Evolutionary conservation across 2,113 vertebrate genomes (phyloP), one percentile per base, ranked within the genome.

Genomic region (Gadus macrocephalus): DNA sequence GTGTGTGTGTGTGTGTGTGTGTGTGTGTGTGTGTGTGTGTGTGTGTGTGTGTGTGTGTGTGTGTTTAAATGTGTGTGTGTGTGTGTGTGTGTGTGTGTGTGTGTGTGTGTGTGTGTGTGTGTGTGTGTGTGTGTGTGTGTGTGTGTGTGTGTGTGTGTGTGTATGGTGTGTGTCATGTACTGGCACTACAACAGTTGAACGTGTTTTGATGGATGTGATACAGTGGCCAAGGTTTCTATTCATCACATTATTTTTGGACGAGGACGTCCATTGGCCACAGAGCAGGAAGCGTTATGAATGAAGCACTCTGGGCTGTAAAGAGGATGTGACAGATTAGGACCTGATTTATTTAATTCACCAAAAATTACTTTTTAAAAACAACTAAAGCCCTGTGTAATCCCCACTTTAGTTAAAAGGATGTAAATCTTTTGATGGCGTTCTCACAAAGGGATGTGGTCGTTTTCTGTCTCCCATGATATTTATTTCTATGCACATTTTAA

Each of bases 301-400:
- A 35, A 35, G 31, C 2, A 8, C 64, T 73, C 72, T 62, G 68
- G 76, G 62, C 42, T 11, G 62, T 63, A 77, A 85, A 81, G 71
- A 75, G 79, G 66, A 80, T 75, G 67, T 70, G 62, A 28, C 62
- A 86, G 77, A 83, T 83, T 81, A 86, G 73, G 70, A 70, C 73
- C 68, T 69, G 75, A 85, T 85, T 72, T 81, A 66, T 78, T 84
- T 80, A 71, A 77, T 80, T 86, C 82, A 79, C 70, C 31, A 80
- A 81, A 73, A 84, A 83, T 80, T 71, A 80, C 76, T 83, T 83
- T 84, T 82, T 38, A 71, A 69, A 82, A 79, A 78, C 11, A 68
- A 73, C 59, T 55, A 81, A 82, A 79, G 77, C 14, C 66, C 71
- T 61, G 53, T 9, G 76, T 81, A 83, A 85, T 87, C 78, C 79